Base-by-base conservation (phyloP, 2,113 vertebrate genomes). In the Pachycephala philippinensis region DNA sequence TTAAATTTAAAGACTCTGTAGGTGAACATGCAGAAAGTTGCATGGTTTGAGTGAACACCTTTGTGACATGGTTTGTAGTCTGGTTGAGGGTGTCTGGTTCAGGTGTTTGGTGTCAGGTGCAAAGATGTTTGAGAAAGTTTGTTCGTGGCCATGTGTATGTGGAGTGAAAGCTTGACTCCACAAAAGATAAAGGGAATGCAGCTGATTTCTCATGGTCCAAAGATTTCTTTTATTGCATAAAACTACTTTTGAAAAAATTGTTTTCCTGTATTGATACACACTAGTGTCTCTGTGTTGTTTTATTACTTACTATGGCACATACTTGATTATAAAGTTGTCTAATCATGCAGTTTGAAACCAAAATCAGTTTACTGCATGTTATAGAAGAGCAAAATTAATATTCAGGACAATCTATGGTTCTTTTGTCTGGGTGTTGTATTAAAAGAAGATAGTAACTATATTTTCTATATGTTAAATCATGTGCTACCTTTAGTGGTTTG, bases 251-350 rank as follows among this genome's bases (percentile, higher is more conserved):
- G 39, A 8, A 45, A 88, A 27, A 15, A 22, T 4, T n/a, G 1
- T 37, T 90, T 78, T 74, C 24, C 8, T 2, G 0, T 90, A 24
- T 22, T 7, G 4, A 20, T 39, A 35, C 3, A 23, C 0, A 1
- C 64, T 66, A 16, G 14, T 1, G 2, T 47, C 10, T 79, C 0
- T 61, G 3, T 56, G 15, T 26, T 81, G 9, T 39, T 70, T 70
- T 44, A 17, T 78, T 84, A 37, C 53, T 70, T 72, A 54, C 7
- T 60, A 0, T 56, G 49, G 5, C 31, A 61, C 14, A 2, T 52
- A 30, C 26, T 60, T 82, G 35, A 18, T 87, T 84, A 82, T 33
- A 50, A 21, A 71, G 68, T 57, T 71, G 13, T 49, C 21, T 57
- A 33, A 61, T 24, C 1, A 0, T 52, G 33, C 20, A 35, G 16